Evolutionary conservation across 2,888 invertebrate species (phyloP).

Genomic region (Drosophila quinaria): DNA sequence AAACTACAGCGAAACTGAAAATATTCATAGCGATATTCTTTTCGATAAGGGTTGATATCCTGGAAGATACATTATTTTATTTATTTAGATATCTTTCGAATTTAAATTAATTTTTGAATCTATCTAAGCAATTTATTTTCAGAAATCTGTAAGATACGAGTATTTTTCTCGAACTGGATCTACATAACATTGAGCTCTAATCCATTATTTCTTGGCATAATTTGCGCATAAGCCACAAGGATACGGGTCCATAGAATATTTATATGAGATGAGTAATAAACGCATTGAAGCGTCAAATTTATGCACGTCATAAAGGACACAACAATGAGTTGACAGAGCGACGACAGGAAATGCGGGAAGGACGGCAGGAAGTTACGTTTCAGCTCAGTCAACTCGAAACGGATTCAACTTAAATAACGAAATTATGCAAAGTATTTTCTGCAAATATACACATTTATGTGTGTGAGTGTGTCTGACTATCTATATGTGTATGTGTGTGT

Average conservation of each 20-base stretch:
- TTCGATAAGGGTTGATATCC: no score
- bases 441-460: constrained; percentile 7
- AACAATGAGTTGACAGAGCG: constrained; percentile 35
- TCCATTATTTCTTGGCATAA: constrained; percentile 17
- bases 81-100: no score
- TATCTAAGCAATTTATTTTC: constrained; percentile 1
- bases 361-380: constrained; percentile 3
- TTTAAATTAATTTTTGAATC: not conserved
- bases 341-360: not conserved
- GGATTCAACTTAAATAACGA: constrained; percentile 51
- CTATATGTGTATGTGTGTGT: constrained; percentile 9
- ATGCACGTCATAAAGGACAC: constrained; percentile 57
- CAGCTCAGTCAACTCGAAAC: constrained; percentile 18
- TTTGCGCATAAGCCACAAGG: constrained; percentile 24
- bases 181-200: constrained; percentile 8
- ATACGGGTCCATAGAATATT: constrained; percentile 22
- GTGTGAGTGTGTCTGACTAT: not conserved
- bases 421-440: constrained; percentile 72
- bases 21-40: no score
- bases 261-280: constrained; percentile 23
- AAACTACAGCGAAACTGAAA: no score
- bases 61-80: no score
- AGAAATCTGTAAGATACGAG: not conserved
- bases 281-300: constrained; percentile 65
- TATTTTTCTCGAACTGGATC: not conserved